Base-by-base conservation (phyloP, 2,797 vertebrate genomes). In the Salarias fasciatus region DNA sequence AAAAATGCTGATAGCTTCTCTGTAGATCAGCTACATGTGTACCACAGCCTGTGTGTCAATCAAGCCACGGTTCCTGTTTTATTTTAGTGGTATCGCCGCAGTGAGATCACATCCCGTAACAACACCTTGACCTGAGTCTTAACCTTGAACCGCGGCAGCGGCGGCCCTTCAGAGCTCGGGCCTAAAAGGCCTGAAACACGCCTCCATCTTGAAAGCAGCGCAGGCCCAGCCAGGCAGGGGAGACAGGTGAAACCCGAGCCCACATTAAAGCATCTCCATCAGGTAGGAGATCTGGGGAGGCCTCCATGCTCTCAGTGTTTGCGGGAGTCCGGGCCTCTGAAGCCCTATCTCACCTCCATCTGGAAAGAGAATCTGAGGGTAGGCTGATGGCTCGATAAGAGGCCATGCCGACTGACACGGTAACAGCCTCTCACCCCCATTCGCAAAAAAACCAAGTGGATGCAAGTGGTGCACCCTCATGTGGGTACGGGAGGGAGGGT, bases 351-450 rank as follows among this genome's bases (percentile, higher is more conserved):
- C 86, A 86, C 88, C 82, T 89, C 84, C 90, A 95, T 94, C 92
- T 93, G 87, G 88, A 93, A 93, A 90, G 92, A 85, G 89, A 93
- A 95, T 91, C 87, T 91, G 89, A 90, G 87, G 85, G 89, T 79
- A 85, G 84, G 67, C 83, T 52, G 85, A 93, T 89, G 91, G 86
- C 83, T 58, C 18, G 92, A 91, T 92, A 90, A 93, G 89, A 80
- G 80, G 72, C 78, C 75, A 78, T 77, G 84, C 76, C 74, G 86
- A 86, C 79, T 86, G 89, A 89, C 85, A 86, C 18, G 81, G 86
- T 84, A 88, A 88, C 82, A 80, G 82, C 82, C 77, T 83, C 82
- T 86, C 64, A 68, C 83, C 83, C 87, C 85, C 78, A 85, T 87
- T 77, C 45, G 59, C 46, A 76, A 57, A 77, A 35, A 66, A 73